Evolutionary conservation across 2,113 vertebrate species (phyloP), one percentile per base, ranked within the genome.

Genomic region (Myrmecophaga tridactyla): DNA sequence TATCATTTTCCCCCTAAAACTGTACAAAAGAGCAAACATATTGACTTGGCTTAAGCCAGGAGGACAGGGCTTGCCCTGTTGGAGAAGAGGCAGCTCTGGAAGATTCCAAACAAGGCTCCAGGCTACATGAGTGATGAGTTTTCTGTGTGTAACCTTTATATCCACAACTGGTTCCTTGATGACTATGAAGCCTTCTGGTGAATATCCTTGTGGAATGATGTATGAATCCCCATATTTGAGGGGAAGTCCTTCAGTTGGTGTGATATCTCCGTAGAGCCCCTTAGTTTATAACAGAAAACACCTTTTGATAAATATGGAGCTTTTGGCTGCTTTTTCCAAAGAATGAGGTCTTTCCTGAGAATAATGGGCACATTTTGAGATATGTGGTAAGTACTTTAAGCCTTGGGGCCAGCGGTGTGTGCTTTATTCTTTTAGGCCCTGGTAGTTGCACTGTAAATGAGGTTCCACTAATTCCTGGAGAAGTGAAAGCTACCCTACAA

Each of bases 11-110:
- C 65, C 41, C 29, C 84, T 56, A 94, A 81, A 85, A 69, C 60
- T 96, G 48, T 93, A 91, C 93, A 97, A 88, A 93, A 94, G 67
- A 81, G n/a, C n/a, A n/a, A n/a, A n/a, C n/a, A n/a, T n/a, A n/a
- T n/a, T n/a, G n/a, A n/a, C 63, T 90, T 80, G 72, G 48, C 86
- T 29, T 84, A 27, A 41, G 76, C 21, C 7, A 93, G 48, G 76
- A 48, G 90, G 88, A n/a, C n/a, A n/a, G n/a, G n/a, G n/a, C n/a
- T n/a, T n/a, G 43, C 53, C 82, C 63, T 46, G 29, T 27, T 14
- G 25, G 5, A 39, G 63, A 90, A 39, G 89, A 92, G 77, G 67
- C 87, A 80, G 78, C 34, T 18, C 36, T 41, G 84, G 72, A 39
- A 75, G 65, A 21, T 20, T 60, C 51, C 89, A 36, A 7, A 6